Evolutionary conservation across 2,888 invertebrate genomes (phyloP).

Genomic region (Azorinus chamasolen): DNA sequence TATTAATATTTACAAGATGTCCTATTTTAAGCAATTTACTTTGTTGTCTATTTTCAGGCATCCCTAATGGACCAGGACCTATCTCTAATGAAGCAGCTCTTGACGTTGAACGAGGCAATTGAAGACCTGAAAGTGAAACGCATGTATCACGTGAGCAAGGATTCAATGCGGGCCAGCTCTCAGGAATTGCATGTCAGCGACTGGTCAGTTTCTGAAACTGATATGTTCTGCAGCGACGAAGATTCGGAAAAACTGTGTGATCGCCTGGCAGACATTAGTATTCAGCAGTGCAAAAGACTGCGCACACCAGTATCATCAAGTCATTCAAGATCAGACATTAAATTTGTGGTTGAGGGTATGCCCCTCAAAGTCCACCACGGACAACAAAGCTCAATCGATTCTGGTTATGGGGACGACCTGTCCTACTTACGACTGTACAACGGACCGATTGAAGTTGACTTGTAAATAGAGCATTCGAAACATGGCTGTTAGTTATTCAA

Average conservation of each 20-base stretch:
- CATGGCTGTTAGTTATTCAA: too few relatives aligned
- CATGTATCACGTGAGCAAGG: conserved; percentile 68
- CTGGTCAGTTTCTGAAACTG: conserved; percentile 78
- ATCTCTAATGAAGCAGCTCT: conserved; percentile 82
- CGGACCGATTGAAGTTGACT: conserved; percentile 58
- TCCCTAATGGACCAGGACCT: conserved; percentile 84
- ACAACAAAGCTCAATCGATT: conserved; percentile 67
- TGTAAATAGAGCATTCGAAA: conserved; percentile 18
- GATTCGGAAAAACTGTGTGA: conserved; percentile 42
- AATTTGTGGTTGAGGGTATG: conserved; percentile 58
- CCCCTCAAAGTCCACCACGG: conserved; percentile 60
- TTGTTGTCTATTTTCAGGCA: conserved; percentile 72
- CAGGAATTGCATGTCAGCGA: conserved; percentile 70
- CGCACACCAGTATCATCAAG: conserved; percentile 51
- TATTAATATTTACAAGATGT: too few relatives aligned
- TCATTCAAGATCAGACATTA: conserved; percentile 48
- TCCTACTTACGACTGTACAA: conserved; percentile 26
- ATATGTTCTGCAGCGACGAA: conserved; percentile 74
- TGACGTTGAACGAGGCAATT: conserved; percentile 83
- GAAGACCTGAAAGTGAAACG: conserved; percentile 81
- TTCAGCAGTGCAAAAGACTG: conserved; percentile 26
- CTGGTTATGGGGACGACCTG: conserved; percentile 67
- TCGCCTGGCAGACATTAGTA: conserved; percentile 20
- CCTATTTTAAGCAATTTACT: too few relatives aligned
- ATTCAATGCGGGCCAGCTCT: conserved; percentile 72